Evolutionary conservation across 2,888 invertebrate genomes (phyloP).

Genomic region (Eupithecia centaureata): DNA sequence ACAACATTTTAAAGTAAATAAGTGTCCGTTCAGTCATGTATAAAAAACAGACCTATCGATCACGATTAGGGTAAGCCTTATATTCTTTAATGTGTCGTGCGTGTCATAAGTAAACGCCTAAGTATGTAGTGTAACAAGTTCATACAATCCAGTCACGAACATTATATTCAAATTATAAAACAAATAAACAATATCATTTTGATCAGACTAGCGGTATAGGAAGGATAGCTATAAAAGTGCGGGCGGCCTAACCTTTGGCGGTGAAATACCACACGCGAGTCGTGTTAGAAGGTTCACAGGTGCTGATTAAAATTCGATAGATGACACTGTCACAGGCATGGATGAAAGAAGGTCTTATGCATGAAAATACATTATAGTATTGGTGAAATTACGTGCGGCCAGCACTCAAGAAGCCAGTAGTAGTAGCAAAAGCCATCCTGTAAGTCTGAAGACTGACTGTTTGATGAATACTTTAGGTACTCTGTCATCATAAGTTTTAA

Average conservation of each 20-base stretch:
- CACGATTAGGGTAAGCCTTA: not conserved
- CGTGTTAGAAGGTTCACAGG: conserved; percentile 28
- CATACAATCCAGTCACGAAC: not conserved
- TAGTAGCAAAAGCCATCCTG: no score
- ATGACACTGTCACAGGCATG: conserved; percentile 15
- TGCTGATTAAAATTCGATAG: conserved; percentile 38
- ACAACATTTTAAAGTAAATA: no score
- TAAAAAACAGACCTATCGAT: not conserved
- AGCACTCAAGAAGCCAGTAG: not conserved
- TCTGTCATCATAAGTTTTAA: not conserved
- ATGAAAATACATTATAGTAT: not conserved
- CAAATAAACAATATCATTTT: conserved; percentile 18
- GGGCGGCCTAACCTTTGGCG: conserved; percentile 49
- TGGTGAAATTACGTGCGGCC: not conserved
- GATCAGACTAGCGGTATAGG: conserved; percentile 12
- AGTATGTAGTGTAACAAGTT: not conserved
- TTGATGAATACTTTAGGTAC: not conserved
- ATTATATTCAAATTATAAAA: not conserved
- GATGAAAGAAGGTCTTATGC: not conserved
- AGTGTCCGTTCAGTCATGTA: no score
- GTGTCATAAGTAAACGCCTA: not conserved
- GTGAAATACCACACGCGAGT: conserved; percentile 35
- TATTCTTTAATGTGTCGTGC: not conserved
- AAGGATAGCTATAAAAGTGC: conserved; percentile 1
- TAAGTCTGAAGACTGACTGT: not conserved